Conservation (phyloP, 2,888 invertebrate species). For the Gymnoscelis rufifasciata region DNA sequence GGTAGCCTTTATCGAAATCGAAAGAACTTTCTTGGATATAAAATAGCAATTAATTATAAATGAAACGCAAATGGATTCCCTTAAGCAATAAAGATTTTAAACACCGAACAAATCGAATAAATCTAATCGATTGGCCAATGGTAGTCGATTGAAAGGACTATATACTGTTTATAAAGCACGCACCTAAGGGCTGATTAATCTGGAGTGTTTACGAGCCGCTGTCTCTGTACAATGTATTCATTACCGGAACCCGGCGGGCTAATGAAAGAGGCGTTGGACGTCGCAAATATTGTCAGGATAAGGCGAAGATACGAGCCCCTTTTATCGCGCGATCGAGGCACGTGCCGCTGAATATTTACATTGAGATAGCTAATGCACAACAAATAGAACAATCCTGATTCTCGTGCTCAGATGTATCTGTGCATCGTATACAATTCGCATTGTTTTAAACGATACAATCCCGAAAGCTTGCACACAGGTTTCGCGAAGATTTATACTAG, state of each 20-base stretch:
- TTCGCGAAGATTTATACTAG: too few species aligned
- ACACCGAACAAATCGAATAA: too few species aligned
- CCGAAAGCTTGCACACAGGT: constrained; percentile 7
- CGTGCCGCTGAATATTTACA: constrained; percentile 50
- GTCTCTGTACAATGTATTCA: constrained; percentile 56
- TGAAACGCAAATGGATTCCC: too few species aligned
- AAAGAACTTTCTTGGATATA: too few species aligned
- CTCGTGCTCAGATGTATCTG: constrained; percentile 56
- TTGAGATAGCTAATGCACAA: constrained; percentile 40
- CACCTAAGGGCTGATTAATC: constrained; percentile 3
- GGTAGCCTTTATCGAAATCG: too few species aligned
- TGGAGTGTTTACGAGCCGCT: constrained; percentile 44
- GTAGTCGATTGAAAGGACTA: background rate
- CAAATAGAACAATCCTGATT: constrained; percentile 50
- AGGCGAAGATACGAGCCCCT: constrained; percentile 62
- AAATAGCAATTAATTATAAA: too few species aligned
- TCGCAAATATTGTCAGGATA: constrained; percentile 49
- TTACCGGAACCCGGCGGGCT: constrained; percentile 55
- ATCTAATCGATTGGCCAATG: too few species aligned
- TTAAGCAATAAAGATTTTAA: too few species aligned
- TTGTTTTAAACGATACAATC: constrained; percentile 59
- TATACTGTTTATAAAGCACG: constrained; percentile 2
- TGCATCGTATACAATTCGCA: constrained; percentile 52
- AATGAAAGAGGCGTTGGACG: constrained; percentile 54
- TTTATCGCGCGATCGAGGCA: constrained; percentile 63